Conservation (phyloP, 2,888 invertebrate genomes). For the Tridacna crocea region DNA sequence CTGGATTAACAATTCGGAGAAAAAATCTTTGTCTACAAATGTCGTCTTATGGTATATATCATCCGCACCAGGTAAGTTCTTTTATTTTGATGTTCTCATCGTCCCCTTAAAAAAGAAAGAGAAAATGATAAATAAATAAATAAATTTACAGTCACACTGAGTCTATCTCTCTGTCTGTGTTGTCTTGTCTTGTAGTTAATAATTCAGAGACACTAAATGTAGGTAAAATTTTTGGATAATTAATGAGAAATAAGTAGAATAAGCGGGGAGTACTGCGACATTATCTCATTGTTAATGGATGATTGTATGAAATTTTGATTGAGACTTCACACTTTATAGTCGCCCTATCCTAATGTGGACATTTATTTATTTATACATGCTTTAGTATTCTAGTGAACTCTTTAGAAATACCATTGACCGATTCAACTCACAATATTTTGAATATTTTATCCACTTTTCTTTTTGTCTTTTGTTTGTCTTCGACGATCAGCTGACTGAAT, state of each 20-base stretch:
- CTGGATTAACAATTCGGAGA: not conserved
- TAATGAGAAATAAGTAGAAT: constrained; percentile 13
- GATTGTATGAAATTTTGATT: constrained; percentile 61
- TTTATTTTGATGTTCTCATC: not conserved
- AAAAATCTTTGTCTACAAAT: constrained; percentile 28
- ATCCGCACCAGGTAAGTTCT: constrained; percentile 59
- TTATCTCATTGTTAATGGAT: constrained; percentile 62
- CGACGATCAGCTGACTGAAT: too few relatives aligned
- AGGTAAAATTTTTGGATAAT: constrained; percentile 29
- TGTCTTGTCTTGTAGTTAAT: constrained; percentile 4
- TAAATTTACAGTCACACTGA: not conserved
- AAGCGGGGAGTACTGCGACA: not conserved
- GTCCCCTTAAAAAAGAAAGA: not conserved
- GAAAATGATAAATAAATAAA: constrained; percentile 10
- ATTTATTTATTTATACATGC: constrained; percentile 61
- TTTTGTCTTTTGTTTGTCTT: constrained; percentile 4
- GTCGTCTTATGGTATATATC: constrained; percentile 62
- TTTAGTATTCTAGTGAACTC: constrained; percentile 20
- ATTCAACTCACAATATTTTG: constrained; percentile 4
- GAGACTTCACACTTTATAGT: constrained; percentile 34
- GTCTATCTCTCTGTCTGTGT: not conserved
- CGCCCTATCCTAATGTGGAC: constrained; percentile 12
- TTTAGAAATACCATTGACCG: constrained; percentile 11
- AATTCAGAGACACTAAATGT: constrained; percentile 24
- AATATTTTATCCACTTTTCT: constrained; percentile 23